Conservation (phyloP, 2,888 invertebrate species). For the Athripsodes cinereus region DNA sequence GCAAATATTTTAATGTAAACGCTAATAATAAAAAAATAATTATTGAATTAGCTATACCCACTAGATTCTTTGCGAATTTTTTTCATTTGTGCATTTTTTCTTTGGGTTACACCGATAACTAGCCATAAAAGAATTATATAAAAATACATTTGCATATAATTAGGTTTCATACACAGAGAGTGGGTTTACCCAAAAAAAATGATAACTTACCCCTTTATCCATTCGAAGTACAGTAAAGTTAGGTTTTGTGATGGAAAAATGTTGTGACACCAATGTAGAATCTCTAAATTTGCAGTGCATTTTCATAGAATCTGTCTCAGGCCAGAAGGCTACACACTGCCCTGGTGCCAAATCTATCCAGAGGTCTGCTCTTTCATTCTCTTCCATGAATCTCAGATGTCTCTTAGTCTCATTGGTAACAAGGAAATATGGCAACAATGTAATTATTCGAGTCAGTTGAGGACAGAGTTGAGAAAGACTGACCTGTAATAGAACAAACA, state of each 20-base stretch:
- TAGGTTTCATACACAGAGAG: no score
- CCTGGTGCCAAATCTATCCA: slow-evolving; percentile 71
- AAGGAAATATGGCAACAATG: slow-evolving; percentile 72
- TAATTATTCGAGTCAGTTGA: slow-evolving; percentile 71
- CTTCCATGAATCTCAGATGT: slow-evolving; percentile 69
- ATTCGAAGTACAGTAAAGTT: slow-evolving; percentile 73
- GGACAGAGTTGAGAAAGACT: slow-evolving; percentile 66
- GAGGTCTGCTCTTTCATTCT: slow-evolving; percentile 76
- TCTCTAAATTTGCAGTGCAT: slow-evolving; percentile 76
- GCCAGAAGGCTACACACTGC: slow-evolving; percentile 74
- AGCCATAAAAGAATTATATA: no score
- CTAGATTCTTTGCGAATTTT: no score
- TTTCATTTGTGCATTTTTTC: no score
- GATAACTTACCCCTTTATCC: slow-evolving; percentile 68
- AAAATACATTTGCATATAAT: no score
- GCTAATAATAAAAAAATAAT: no score
- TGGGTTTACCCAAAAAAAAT: no score
- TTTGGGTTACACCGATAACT: no score
- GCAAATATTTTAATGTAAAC: no score
- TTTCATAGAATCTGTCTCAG: slow-evolving; percentile 71
- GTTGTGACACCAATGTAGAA: slow-evolving; percentile 69
- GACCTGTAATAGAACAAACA: slow-evolving; percentile 41
- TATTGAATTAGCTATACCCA: no score
- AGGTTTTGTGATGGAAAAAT: slow-evolving; percentile 63
- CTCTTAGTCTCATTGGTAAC: slow-evolving; percentile 65